A percentile compares a stretch with the other conserved stretches of the same genome.
phyloP scores from a whole-genome alignment of 2,113 vertebrate genomes.

The Lepidiolamprologus cunningtoni region DNA sequence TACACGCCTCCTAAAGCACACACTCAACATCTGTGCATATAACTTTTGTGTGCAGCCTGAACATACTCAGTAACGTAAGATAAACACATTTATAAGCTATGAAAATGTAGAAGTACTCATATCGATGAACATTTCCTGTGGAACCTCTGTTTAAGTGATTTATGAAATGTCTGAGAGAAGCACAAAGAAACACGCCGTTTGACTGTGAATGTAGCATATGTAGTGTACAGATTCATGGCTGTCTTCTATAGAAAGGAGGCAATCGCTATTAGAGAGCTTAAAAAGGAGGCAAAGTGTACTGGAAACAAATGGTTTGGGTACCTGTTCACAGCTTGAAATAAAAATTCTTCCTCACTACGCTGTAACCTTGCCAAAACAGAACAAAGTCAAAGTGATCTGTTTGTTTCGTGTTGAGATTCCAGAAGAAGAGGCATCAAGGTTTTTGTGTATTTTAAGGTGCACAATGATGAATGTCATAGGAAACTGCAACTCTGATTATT shows the following conservation, averaged over 20 bases:
- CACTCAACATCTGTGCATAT: slow-evolving; percentile 4
- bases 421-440: background rate
- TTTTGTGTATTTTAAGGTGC: background rate
- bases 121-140: slow-evolving; percentile 48
- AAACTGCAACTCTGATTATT: background rate
- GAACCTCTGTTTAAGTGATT: background rate
- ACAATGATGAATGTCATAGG: background rate
- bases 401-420: background rate
- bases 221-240: background rate
- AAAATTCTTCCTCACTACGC: background rate
- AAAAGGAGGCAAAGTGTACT: background rate
- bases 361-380: background rate
- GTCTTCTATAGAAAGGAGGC: background rate
- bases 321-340: background rate
- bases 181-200: background rate
- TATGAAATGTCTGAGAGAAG: background rate
- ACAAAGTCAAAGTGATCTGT: background rate
- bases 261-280: background rate
- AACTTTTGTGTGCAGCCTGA: background rate
- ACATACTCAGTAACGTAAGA: background rate
- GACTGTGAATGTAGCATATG: background rate
- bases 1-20: slow-evolving; percentile 3
- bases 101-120: background rate
- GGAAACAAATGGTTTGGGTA: background rate
- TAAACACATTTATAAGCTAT: background rate